Percentiles rank a stretch among this genome's conserved stretches.
phyloP scores from a whole-genome alignment of 2,797 vertebrate species.

The Manis javanica region DNA sequence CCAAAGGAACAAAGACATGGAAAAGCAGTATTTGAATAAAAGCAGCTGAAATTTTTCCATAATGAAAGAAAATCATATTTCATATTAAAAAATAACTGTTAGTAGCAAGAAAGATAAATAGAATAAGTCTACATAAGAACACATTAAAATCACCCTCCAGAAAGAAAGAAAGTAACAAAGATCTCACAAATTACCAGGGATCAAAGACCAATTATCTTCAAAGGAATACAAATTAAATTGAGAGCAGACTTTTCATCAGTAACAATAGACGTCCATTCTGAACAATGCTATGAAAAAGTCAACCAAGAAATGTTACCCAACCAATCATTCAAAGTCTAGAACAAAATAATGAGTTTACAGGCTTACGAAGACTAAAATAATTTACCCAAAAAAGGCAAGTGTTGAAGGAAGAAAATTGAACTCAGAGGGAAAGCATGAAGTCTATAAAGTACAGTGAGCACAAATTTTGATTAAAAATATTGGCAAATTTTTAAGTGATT shows the following conservation, averaged over 20 bases:
- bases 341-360: not conserved
- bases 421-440: not conserved
- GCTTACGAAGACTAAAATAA: not conserved
- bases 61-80: slow-evolving; percentile 24
- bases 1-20: not conserved
- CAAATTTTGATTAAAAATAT: not conserved
- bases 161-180: not conserved
- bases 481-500: not conserved
- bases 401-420: not conserved
- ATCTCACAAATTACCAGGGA: not conserved
- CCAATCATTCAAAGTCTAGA: not conserved
- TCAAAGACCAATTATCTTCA: slow-evolving; percentile 11
- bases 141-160: not conserved
- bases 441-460: not conserved
- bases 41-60: not conserved
- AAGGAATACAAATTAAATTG: not conserved
- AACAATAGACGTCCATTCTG: not conserved
- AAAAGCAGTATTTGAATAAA: slow-evolving; percentile 16
- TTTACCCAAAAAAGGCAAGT: not conserved
- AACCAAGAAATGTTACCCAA: not conserved
- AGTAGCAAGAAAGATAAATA: not conserved
- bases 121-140: not conserved
- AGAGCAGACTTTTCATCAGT: not conserved
- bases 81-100: not conserved
- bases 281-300: not conserved